Evolutionary conservation across 2,888 invertebrate genomes (phyloP).

Genomic region (Andrena bucephala): DNA sequence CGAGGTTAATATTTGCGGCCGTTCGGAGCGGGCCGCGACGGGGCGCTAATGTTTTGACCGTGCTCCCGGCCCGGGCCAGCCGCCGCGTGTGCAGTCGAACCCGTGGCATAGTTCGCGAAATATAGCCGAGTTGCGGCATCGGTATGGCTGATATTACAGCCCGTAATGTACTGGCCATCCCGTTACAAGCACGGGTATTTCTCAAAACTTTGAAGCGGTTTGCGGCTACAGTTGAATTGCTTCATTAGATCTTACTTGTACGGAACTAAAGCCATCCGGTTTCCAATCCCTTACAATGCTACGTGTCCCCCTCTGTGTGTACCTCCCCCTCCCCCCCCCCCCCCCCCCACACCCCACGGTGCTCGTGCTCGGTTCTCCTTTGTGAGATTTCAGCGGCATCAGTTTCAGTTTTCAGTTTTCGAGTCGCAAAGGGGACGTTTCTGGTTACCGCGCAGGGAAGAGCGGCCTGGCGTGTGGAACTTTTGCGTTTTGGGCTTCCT

Average conservation of each 20-base stretch:
- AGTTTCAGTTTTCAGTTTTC: conserved; percentile 13
- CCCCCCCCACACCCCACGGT: too few species aligned
- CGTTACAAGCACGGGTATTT: conserved; percentile 58
- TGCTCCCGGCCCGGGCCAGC: conserved; percentile 48
- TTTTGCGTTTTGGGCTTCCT: neutral
- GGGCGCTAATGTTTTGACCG: conserved; percentile 55
- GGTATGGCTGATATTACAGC: conserved; percentile 67
- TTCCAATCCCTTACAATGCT: conserved; percentile 21
- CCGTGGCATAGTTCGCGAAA: conserved; percentile 60
- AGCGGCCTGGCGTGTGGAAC: neutral
- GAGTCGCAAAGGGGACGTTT: conserved; percentile 1
- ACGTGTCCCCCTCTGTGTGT: neutral
- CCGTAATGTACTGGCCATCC: conserved; percentile 65
- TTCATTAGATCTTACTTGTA: conserved; percentile 71
- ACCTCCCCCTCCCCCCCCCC: neutral
- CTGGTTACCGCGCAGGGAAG: neutral
- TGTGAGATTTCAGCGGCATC: conserved; percentile 24
- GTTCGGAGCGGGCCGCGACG: neutral
- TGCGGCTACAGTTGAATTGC: conserved; percentile 70
- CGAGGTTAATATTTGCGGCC: conserved; percentile 41
- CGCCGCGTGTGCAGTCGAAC: conserved; percentile 60
- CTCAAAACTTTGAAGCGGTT: conserved; percentile 72
- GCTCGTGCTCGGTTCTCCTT: neutral
- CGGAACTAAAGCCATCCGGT: conserved; percentile 51
- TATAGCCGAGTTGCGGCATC: conserved; percentile 62